Conservation (phyloP, 2,888 invertebrate genomes). For the Luperina nickerlii region DNA sequence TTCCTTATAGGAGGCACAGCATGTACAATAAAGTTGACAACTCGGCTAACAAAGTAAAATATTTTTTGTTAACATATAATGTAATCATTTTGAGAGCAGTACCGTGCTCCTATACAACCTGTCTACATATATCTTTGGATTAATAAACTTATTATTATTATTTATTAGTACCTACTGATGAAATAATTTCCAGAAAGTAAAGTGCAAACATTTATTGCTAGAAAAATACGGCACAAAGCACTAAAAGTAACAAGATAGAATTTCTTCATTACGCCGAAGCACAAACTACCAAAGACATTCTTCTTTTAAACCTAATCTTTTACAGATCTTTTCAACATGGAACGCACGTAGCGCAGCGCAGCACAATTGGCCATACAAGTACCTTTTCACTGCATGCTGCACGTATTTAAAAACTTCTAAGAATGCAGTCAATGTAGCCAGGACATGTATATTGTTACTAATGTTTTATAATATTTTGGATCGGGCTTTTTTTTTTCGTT, state of each 20-base stretch:
- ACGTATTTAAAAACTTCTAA: slow-evolving; percentile 45
- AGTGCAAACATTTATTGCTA: not conserved
- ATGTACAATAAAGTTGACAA: too few relatives aligned
- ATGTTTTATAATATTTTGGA: too few relatives aligned
- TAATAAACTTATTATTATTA: too few relatives aligned
- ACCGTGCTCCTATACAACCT: too few relatives aligned
- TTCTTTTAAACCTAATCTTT: slow-evolving; percentile 40
- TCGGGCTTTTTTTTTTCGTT: not conserved
- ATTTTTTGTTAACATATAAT: too few relatives aligned
- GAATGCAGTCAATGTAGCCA: slow-evolving; percentile 28
- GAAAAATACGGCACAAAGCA: not conserved
- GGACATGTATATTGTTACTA: slow-evolving; percentile 28
- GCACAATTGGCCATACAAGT: slow-evolving; percentile 40
- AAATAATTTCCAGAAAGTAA: too few relatives aligned
- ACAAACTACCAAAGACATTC: slow-evolving; percentile 21
- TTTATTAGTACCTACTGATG: too few relatives aligned
- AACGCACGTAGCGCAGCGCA: slow-evolving; percentile 34
- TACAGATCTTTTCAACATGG: slow-evolving; percentile 42
- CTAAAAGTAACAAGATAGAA: not conserved
- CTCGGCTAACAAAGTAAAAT: too few relatives aligned
- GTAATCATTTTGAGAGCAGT: too few relatives aligned
- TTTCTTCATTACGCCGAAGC: not conserved
- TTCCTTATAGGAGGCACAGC: too few relatives aligned
- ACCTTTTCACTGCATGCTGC: slow-evolving; percentile 32
- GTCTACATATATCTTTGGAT: too few relatives aligned